phyloP scores from a whole-genome alignment of 2,888 invertebrate species.

The Brachylomia viminalis region DNA sequence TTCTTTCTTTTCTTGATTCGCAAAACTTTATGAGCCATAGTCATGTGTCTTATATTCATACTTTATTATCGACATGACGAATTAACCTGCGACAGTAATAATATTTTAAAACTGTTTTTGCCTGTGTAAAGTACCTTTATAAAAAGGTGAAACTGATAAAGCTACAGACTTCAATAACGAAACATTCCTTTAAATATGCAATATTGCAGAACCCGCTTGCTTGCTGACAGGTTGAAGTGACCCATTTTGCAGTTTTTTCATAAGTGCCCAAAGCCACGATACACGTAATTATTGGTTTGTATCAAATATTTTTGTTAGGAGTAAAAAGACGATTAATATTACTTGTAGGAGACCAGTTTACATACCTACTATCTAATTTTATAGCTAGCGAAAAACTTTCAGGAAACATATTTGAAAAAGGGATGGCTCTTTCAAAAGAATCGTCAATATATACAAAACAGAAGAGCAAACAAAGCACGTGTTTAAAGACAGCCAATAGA shows the following conservation, averaged over 20 bases:
- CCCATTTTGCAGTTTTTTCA: conserved; percentile 5
- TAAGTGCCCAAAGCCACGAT: not conserved
- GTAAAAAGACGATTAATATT: not conserved
- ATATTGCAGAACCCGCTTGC: conserved; percentile 24
- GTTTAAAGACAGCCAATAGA: conserved; percentile 8
- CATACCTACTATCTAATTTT: not conserved
- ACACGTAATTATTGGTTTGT: not conserved
- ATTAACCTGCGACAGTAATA: not conserved
- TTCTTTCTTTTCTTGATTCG: too few species aligned
- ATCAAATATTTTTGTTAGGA: not conserved
- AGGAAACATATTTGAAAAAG: not conserved
- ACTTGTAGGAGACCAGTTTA: not conserved
- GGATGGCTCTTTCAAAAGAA: not conserved
- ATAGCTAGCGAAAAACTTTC: not conserved
- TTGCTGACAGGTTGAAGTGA: conserved; percentile 24
- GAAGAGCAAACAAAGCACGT: not conserved
- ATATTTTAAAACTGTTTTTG: not conserved
- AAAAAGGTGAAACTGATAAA: conserved; percentile 13
- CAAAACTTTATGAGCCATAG: not conserved
- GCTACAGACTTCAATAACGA: conserved; percentile 6
- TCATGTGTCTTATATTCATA: not conserved
- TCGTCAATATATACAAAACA: not conserved
- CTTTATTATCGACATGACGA: not conserved
- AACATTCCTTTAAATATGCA: conserved; percentile 21
- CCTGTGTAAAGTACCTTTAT: not conserved